These are phyloP conservation scores for Oncorhynchus masou DNA, from an alignment of 2,113 vertebrate genomes.

Conservation along the genomic window DNA sequence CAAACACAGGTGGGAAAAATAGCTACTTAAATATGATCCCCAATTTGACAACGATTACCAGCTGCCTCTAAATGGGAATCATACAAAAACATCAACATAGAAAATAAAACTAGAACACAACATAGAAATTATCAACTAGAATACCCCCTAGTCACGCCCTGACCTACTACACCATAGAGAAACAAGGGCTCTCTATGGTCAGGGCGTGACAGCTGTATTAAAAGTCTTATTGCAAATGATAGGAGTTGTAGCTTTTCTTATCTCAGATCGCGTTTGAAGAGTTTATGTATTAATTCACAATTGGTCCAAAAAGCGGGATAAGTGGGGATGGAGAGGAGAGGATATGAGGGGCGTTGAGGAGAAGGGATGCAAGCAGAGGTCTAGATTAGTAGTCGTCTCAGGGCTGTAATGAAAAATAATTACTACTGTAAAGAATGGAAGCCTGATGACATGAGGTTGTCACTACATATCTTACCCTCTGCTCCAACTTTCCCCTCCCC, in stretches of 20 bases:
- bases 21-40: no score
- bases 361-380: neutral
- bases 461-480: conserved; percentile 8
- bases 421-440: conserved; percentile 15
- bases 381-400: neutral
- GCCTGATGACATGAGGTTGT: conserved; percentile 31
- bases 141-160: no score
- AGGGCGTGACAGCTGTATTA: no score
- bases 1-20: no score
- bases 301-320: neutral
- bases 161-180: no score
- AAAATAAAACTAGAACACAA: no score
- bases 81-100: no score
- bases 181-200: no score
- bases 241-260: neutral
- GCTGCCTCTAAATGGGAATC: no score
- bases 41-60: no score
- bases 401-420: conserved; percentile 43
- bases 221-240: neutral
- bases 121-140: no score
- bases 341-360: conserved; percentile 7
- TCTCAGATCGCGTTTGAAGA: conserved; percentile 6
- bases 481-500: conserved; percentile 18
- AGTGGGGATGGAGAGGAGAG: neutral
- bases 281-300: conserved; percentile 30